Evolutionary conservation across 2,113 vertebrate species (phyloP).

Genomic region (Elaphurus davidianus): DNA sequence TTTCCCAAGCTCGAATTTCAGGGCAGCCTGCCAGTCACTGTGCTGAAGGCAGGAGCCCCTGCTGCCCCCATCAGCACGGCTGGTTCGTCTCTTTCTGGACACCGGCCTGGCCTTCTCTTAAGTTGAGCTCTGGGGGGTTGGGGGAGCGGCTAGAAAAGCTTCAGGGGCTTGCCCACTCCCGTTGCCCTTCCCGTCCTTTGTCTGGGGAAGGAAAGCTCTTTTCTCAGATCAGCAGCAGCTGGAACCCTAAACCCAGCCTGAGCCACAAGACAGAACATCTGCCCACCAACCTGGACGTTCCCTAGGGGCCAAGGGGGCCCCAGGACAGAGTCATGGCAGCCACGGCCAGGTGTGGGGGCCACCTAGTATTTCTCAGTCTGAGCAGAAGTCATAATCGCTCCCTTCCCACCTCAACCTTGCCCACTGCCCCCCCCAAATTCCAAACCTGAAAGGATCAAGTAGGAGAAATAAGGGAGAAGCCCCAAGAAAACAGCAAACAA

Average conservation of each 20-base stretch:
- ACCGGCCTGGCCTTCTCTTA: not conserved
- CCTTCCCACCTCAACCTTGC: not conserved
- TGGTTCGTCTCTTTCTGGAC: not conserved
- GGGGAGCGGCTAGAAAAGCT: not conserved
- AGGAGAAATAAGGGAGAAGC: not conserved
- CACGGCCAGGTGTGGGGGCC: not conserved
- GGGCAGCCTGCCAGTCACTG: not conserved
- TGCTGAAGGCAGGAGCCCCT: too few relatives aligned
- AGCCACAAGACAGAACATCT: not conserved
- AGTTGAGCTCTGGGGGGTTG: conserved; percentile 15
- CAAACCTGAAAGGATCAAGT: not conserved
- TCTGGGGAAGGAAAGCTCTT: not conserved
- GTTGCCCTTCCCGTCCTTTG: not conserved
- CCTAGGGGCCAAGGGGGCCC: not conserved
- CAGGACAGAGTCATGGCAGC: not conserved
- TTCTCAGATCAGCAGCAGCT: not conserved
- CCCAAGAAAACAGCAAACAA: not conserved
- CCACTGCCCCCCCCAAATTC: not conserved
- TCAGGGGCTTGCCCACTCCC: not conserved
- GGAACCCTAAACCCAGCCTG: not conserved
- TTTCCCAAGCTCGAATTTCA: not conserved
- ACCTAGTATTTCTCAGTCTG: not conserved
- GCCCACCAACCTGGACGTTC: not conserved
- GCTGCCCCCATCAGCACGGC: not conserved
- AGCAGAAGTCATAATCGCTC: not conserved